Base-by-base conservation (phyloP, 2,888 invertebrate species). In the Hartigia nigra region DNA sequence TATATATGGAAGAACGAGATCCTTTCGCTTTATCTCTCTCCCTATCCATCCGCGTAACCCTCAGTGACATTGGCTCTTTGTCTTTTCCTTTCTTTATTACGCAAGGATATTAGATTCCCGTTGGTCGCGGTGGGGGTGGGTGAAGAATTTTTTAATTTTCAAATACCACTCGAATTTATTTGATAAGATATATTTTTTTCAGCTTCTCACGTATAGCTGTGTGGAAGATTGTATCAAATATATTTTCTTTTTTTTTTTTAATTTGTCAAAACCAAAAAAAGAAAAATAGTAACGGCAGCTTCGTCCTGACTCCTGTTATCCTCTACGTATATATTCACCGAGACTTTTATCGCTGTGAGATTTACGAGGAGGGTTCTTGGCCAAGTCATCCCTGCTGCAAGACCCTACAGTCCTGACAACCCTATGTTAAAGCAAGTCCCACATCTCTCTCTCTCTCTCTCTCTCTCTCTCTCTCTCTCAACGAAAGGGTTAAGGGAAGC, bases 1-100 rank as follows among this genome's bases (percentile, higher is more conserved):
- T 55, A 55, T 55, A 39, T 39, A 5, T 1, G 39, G 23, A 23
- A 23, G 39, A 55, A 23, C 23, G 14, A 55, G 23, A 55, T 55
- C 23, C 23, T 55, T 55, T 55, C 23, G 9, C 23, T 55, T 77
- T n/a, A n/a, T 55, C 77, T 76, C 72, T 78, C 75, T 78, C 69
- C 76, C 75, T 76, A 74, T 74, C 12, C 55, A 36, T 77, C 31
- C 75, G 35, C 36, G 14, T 31, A 23, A 37, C 36, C 69, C 11
- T 14, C 55, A n/a, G 37, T 36, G 34, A 75, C 69, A 74, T 23
- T 55, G 39, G 23, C 14, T 1, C 5, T 55, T 23, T 55, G 23
- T 55, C 39, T 9, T 55, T 55, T 55, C 14, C 14, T 14, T 39
- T 39, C 23, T 55, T 39, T 14, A 23, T 55, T 55, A 55, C 39